phyloP scores from a whole-genome alignment of 2,888 invertebrate genomes.

The Volucella inanis region DNA sequence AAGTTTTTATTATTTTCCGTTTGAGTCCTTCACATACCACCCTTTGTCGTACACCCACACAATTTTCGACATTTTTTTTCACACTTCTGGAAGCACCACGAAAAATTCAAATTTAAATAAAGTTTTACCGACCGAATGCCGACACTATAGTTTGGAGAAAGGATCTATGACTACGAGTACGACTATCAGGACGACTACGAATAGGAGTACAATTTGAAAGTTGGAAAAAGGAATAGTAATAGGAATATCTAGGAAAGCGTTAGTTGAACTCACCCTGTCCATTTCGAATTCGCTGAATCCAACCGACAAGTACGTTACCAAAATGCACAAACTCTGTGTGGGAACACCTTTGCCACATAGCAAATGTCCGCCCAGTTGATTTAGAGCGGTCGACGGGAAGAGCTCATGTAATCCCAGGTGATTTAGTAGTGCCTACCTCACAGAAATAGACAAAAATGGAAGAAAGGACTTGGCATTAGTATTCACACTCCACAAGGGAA shows the following conservation, averaged over 20 bases:
- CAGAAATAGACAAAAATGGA: conserved; percentile 43
- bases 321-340: conserved; percentile 79
- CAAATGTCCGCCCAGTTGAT: conserved; percentile 80
- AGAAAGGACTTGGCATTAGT: conserved; percentile 68
- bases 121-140: conserved; percentile 48
- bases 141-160: conserved; percentile 24
- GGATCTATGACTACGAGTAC: background rate
- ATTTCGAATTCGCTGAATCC: conserved; percentile 81
- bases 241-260: conserved; percentile 58
- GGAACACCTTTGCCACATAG: conserved; percentile 79
- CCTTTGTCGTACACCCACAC: background rate
- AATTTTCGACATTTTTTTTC: background rate
- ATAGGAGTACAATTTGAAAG: no score
- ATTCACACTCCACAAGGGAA: conserved; percentile 30
- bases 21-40: conserved; percentile 34
- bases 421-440: conserved; percentile 79
- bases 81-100: background rate
- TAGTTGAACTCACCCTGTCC: conserved; percentile 81
- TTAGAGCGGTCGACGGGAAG: conserved; percentile 79
- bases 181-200: no score
- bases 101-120: conserved; percentile 72
- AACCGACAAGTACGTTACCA: conserved; percentile 80
- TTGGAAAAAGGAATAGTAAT: background rate
- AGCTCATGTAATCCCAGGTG: conserved; percentile 81
- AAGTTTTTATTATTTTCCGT: conserved; percentile 74